Evolutionary conservation across 2,888 invertebrate genomes (phyloP).

Genomic region (Drosophila bunnanda): DNA sequence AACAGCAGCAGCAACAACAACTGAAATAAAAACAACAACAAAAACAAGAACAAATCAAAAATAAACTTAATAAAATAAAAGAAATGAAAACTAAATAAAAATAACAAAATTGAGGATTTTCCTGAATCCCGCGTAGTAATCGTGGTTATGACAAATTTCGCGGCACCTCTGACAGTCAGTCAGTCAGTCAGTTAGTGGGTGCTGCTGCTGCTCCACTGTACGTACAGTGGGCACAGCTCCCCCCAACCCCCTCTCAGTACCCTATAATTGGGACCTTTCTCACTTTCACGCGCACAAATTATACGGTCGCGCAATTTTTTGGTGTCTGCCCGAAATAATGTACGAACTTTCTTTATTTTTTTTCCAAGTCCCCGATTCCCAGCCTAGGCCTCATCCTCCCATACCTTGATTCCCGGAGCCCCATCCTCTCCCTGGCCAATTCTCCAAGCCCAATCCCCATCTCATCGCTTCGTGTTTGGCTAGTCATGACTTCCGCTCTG

Average conservation of each 20-base stretch:
- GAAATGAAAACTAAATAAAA: neutral
- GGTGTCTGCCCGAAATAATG: constrained; percentile 78
- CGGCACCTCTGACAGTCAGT: constrained; percentile 51
- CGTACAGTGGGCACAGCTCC: constrained; percentile 9
- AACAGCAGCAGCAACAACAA: neutral
- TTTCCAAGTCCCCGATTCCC: neutral
- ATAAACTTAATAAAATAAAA: neutral
- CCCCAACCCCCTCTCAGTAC: constrained; percentile 53
- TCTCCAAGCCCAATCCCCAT: constrained; percentile 68
- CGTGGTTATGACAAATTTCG: constrained; percentile 80
- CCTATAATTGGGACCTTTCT: constrained; percentile 84
- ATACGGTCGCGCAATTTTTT: constrained; percentile 63
- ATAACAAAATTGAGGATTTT: neutral
- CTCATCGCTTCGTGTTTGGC: constrained; percentile 75
- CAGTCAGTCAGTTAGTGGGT: constrained; percentile 19
- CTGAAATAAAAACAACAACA: neutral
- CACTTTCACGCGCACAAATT: constrained; percentile 84
- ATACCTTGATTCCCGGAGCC: constrained; percentile 7
- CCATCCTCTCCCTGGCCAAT: neutral
- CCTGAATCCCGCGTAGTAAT: constrained; percentile 55
- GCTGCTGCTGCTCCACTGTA: constrained; percentile 28
- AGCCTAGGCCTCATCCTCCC: neutral
- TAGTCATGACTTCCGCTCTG: constrained; percentile 80
- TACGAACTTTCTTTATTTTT: constrained; percentile 79
- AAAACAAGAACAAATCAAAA: constrained; percentile 1